A percentile compares a stretch with the other conserved stretches of the same genome.
phyloP scores from a whole-genome alignment of 1,140 invertebrate species.

The Drosophila biarmipes region DNA sequence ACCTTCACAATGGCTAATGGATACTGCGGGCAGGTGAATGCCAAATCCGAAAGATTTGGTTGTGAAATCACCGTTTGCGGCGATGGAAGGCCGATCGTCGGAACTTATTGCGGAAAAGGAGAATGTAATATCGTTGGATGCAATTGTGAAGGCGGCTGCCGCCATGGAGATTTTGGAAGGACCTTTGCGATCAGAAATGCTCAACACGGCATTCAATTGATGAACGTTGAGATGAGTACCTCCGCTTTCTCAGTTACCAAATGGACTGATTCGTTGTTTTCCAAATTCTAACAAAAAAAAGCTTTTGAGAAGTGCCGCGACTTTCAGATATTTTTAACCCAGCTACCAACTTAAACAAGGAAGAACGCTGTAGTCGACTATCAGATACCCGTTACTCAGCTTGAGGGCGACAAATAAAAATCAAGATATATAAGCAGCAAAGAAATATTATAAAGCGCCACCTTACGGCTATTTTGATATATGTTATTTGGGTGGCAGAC shows the following conservation, averaged over 20 bases:
- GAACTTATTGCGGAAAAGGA: not conserved
- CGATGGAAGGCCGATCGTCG: not conserved
- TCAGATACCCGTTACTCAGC: too few species aligned
- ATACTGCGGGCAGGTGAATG: not conserved
- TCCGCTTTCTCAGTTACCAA: not conserved
- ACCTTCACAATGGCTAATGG: not conserved
- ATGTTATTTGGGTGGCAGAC: too few species aligned
- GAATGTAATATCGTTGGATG: not conserved
- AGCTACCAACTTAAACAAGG: too few species aligned
- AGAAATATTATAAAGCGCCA: too few species aligned
- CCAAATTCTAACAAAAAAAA: too few species aligned
- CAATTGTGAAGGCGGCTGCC: not conserved
- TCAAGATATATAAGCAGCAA: too few species aligned
- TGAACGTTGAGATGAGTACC: not conserved
- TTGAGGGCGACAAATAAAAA: too few species aligned
- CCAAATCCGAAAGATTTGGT: not conserved
- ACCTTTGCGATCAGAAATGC: not conserved
- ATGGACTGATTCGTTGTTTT: too few species aligned
- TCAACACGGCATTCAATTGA: not conserved
- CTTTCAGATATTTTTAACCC: too few species aligned
- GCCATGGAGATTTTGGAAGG: not conserved
- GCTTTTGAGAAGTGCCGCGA: too few species aligned
- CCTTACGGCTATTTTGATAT: too few species aligned
- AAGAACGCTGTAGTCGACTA: too few species aligned
- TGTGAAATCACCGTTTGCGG: not conserved